These are phyloP conservation scores for Carlito syrichta DNA, from an alignment of 2,113 vertebrate species.

Conservation along the genomic window DNA sequence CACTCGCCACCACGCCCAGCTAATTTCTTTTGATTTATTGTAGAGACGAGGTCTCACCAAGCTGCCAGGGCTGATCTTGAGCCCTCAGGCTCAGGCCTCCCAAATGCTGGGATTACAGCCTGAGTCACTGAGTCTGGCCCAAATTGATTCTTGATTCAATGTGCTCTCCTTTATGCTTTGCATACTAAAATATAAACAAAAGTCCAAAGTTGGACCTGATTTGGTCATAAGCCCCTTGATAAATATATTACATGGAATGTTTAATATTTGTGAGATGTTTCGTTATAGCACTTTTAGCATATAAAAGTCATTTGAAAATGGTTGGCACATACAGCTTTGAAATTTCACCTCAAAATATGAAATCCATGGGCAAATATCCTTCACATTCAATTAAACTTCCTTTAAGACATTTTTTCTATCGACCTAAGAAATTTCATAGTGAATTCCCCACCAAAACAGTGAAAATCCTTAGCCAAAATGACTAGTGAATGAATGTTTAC, in stretches of 20 bases:
- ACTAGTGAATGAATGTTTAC: neutral
- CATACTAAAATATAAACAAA: neutral
- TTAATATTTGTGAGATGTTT: neutral
- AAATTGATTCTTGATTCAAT: neutral
- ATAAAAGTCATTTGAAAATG: neutral
- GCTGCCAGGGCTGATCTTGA: too few relatives aligned
- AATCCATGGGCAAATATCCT: neutral
- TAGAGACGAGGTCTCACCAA: too few relatives aligned
- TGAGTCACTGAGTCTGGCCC: too few relatives aligned
- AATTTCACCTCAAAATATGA: neutral
- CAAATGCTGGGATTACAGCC: too few relatives aligned
- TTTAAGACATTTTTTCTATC: neutral
- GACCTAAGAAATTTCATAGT: neutral
- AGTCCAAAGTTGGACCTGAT: neutral
- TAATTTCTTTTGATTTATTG: too few relatives aligned
- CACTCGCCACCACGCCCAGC: too few relatives aligned
- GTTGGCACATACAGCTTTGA: neutral
- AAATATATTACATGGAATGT: neutral
- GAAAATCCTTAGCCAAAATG: neutral
- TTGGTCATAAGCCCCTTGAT: neutral
- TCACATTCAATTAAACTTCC: neutral
- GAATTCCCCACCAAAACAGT: neutral
- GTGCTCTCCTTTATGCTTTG: neutral
- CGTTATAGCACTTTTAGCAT: neutral
- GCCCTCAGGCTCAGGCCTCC: too few relatives aligned